Evolutionary conservation across 2,113 vertebrate genomes (phyloP), one percentile per base, ranked within the genome.

Genomic region (Pelecanus crispus): DNA sequence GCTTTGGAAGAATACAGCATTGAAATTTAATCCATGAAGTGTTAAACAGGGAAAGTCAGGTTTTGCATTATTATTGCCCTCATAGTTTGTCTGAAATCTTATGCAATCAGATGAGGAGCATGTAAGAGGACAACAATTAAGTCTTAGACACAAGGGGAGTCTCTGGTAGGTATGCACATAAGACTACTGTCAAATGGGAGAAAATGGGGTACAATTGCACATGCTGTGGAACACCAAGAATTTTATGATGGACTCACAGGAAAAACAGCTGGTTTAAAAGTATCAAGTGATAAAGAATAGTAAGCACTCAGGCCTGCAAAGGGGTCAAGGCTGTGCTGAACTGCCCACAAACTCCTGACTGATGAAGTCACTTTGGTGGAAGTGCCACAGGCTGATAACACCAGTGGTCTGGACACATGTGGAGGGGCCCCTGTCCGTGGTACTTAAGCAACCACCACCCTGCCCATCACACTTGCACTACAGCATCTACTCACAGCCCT

Each of bases 351-450:
- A 72, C 34, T 63, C 56, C 40, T 15, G 56, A 34, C 16, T 74
- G 47, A 32, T 12, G 13, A 63, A 84, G 47, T 40, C 53, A 28
- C 31, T 34, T n/a, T 4, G 22, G 19, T n/a, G 19, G 26, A 50
- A 70, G 56, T 26, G 61, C 31, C 72, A 16, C 26, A 19, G 28
- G 52, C 6, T 28, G 71, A 13, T 2, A 52, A 52, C 13, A 17
- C 0, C 9, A 58, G 72, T 31, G 50, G 42, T 17, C n/a, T 0
- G 6, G 53, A 25, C 13, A 28, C 0, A 0, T 5, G 10, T 25
- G 52, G 61, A 81, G 21, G 68, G 67, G 56, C 3, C 94, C 86
- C 95, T 97, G 95, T 96, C 96, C 86, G 24, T 93, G 94, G 94
- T 96, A 28, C 95, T 97, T 89, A 71, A 83, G 31, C 19, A 81